Percentiles rank a stretch among this genome's conserved stretches.
phyloP scores from a whole-genome alignment of 1,140 invertebrate genomes.

The Epicauta chinensis region DNA sequence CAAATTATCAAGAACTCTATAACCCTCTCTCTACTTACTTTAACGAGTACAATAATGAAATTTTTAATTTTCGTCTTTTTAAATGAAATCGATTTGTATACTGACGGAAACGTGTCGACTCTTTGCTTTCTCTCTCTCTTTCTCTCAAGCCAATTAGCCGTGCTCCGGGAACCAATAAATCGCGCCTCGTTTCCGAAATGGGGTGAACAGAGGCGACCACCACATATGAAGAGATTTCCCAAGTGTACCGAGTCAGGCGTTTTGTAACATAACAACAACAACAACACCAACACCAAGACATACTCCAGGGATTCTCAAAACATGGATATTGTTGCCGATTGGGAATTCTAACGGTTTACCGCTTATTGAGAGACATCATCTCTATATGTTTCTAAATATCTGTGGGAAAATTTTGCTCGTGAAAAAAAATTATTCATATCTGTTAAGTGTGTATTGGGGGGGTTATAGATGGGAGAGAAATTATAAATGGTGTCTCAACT shows the following conservation, averaged over 20 bases:
- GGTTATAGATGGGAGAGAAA: too few relatives aligned
- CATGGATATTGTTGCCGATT: conserved; percentile 17
- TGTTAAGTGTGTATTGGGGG: too few relatives aligned
- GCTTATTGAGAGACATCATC: neutral
- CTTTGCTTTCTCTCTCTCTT: too few relatives aligned
- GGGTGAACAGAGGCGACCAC: conserved; percentile 13
- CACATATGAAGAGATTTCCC: conserved; percentile 27
- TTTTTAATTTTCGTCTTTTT: too few relatives aligned
- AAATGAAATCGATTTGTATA: too few relatives aligned
- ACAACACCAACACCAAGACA: neutral
- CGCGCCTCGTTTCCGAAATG: conserved; percentile 26
- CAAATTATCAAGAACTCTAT: too few relatives aligned
- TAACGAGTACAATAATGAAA: too few relatives aligned
- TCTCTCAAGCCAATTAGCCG: conserved; percentile 25
- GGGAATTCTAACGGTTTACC: conserved; percentile 20
- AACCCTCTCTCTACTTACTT: neutral
- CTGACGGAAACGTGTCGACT: conserved; percentile 17
- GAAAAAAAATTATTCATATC: too few relatives aligned
- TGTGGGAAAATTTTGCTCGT: too few relatives aligned
- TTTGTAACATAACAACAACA: neutral
- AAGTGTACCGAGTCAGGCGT: conserved; percentile 9
- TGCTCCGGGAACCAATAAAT: conserved; percentile 24
- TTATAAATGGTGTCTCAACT: too few relatives aligned
- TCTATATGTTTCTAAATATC: too few relatives aligned
- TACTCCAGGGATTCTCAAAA: conserved; percentile 16